phyloP scores from a whole-genome alignment of 2,113 vertebrate species.

The Tachysurus fulvidraco region DNA sequence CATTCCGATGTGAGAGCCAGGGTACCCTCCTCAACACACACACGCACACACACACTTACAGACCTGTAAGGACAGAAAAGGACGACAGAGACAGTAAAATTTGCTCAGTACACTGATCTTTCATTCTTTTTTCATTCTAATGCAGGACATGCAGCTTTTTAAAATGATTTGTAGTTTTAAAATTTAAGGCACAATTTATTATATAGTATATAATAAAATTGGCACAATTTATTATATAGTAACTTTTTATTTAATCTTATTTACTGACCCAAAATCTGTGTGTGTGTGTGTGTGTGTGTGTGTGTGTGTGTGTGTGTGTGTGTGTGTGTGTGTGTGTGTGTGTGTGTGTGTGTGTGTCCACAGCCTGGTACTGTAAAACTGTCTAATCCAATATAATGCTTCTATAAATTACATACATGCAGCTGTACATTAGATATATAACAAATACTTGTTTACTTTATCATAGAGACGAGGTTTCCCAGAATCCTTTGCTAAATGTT shows the following conservation, averaged over 20 bases:
- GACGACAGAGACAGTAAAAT: background rate
- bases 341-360: background rate
- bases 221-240: background rate
- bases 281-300: background rate
- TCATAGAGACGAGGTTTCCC: background rate
- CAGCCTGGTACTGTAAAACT: too few relatives aligned
- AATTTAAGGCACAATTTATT: background rate
- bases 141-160: background rate
- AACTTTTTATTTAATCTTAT: background rate
- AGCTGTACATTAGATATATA: background rate
- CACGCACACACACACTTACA: background rate
- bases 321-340: background rate
- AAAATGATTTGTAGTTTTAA: background rate
- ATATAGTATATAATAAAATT: too few relatives aligned
- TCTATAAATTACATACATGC: background rate
- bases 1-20: background rate
- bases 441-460: background rate
- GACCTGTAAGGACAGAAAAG: constrained; percentile 8
- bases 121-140: background rate
- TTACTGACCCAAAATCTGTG: background rate
- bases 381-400: background rate
- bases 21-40: background rate
- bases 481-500: background rate
- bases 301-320: background rate
- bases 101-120: background rate